phyloP scores from a whole-genome alignment of 2,797 vertebrate genomes.

The Pangasius macronema region DNA sequence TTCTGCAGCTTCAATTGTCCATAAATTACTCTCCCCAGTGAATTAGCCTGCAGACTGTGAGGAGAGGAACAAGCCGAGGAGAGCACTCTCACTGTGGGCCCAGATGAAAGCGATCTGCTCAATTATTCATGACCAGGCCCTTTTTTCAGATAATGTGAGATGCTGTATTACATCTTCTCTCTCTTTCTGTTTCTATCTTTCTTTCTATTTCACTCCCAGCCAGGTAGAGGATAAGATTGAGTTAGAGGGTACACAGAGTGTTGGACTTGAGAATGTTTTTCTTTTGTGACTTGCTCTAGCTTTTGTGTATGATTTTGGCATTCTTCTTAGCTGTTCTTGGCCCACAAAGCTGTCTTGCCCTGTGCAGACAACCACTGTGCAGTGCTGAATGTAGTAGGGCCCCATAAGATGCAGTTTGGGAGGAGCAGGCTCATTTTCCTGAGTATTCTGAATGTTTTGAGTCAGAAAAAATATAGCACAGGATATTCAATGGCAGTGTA shows the following conservation, averaged over 20 bases:
- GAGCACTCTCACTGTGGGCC: slow-evolving; percentile 76
- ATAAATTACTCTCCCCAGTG: slow-evolving; percentile 99
- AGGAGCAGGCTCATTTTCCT: background rate
- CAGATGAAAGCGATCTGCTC: slow-evolving; percentile 87
- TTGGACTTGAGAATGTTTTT: slow-evolving; percentile 15
- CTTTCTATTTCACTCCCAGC: slow-evolving; percentile 53
- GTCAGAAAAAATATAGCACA: slow-evolving; percentile 1
- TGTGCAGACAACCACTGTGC: background rate
- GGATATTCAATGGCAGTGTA: background rate
- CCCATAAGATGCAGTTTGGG: background rate
- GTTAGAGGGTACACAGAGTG: slow-evolving; percentile 23
- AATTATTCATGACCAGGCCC: slow-evolving; percentile 91
- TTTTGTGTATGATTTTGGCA: background rate
- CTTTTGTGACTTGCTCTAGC: slow-evolving; percentile 1
- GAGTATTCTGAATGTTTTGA: slow-evolving; percentile 8
- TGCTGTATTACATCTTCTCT: slow-evolving; percentile 64
- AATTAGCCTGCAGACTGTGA: slow-evolving; percentile 92
- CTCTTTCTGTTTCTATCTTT: slow-evolving; percentile 51
- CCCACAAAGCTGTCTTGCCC: background rate
- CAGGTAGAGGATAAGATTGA: slow-evolving; percentile 45
- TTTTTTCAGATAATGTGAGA: slow-evolving; percentile 66
- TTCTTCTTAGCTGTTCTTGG: background rate
- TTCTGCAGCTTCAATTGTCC: slow-evolving; percentile 99
- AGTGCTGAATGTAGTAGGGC: background rate
- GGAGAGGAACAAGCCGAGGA: slow-evolving; percentile 87